Evolutionary conservation across 1,140 invertebrate species (phyloP), one percentile per base, ranked within the genome.

Genomic region (Phocides pigmalion): DNA sequence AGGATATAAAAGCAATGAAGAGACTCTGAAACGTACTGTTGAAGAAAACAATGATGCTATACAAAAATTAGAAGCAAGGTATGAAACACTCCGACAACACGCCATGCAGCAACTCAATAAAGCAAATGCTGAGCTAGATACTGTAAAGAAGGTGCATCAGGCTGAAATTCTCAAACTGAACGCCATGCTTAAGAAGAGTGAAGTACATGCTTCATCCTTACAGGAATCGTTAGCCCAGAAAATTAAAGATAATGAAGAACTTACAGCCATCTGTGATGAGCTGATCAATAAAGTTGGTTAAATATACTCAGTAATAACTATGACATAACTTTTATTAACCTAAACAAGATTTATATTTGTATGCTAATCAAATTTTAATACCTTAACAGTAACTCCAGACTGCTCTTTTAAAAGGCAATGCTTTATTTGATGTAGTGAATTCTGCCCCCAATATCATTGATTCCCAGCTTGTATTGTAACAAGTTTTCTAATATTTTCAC

Each of bases 191-290:
- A 96, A 95, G 81, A 96, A 96, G 84, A 93, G 95, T 76, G 96
- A 97, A 79, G 93, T 97, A 46, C 94, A 94, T 72, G 92, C 94
- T 0, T 93, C 92, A 25, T 94, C 94, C 16, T 84, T 96, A 64
- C 94, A 96, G 72, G 94, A 95, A 72, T 93, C 94, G 46, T 79
- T 96, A 46, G 94, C 95, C 51, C 95, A 96, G 79, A 96, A 96
- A 90, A 93, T 94, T n/a, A 94, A 94, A 76, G 95, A 97, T 87
- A 96, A 96, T 85, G 92, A 93, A 64, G 95, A 96, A 83, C 87
- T 96, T 61, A 95, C 95, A 59, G 93, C 94, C 74, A 96, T 97
- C 68, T 96, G 95, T 93, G 95, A 97, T 93, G 96, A 96, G 81
- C 91, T 97, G 1, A 96, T 97, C 77, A 93, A 94, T 66, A 92